Percentiles rank a stretch among this genome's conserved stretches.
Evolutionary conservation across 23 tunicate species (phyloP).

Genomic region (Halocynthia roretzi): DNA sequence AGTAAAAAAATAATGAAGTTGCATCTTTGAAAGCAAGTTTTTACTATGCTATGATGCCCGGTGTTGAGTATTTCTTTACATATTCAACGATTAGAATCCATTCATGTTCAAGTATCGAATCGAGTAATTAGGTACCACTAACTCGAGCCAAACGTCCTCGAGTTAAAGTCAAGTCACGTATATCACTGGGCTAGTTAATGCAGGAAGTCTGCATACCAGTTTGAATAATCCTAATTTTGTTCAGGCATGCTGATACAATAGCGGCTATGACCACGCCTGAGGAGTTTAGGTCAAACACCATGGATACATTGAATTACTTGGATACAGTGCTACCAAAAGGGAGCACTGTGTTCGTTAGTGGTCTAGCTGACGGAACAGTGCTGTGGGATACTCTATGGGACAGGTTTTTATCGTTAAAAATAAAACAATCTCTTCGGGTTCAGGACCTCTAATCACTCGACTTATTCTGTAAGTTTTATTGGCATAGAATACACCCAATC

Average conservation of each 20-base stretch:
- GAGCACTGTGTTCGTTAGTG: constrained; percentile 64
- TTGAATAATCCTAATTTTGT: not conserved
- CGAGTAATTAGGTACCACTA: too few relatives aligned
- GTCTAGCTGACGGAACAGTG: constrained; percentile 90
- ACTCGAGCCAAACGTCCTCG: too few relatives aligned
- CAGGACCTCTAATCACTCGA: too few relatives aligned
- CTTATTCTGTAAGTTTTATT: not conserved
- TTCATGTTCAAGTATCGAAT: too few relatives aligned
- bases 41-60: too few relatives aligned
- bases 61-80: too few relatives aligned
- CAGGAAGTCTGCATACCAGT: not conserved
- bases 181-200: too few relatives aligned
- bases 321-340: constrained; percentile 67
- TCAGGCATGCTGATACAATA: constrained; percentile 62
- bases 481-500: constrained; percentile 64
- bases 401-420: constrained; percentile 19
- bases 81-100: too few relatives aligned
- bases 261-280: constrained; percentile 58
- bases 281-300: constrained; percentile 63
- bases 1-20: too few relatives aligned
- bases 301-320: constrained; percentile 47
- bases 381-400: constrained; percentile 75
- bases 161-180: too few relatives aligned
- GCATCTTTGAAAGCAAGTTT: too few relatives aligned
- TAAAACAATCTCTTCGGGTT: too few relatives aligned